Percentiles rank a stretch among this genome's conserved stretches.
Conservation (phyloP, 2,113 vertebrate species). For the Chinchilla lanigera region DNA sequence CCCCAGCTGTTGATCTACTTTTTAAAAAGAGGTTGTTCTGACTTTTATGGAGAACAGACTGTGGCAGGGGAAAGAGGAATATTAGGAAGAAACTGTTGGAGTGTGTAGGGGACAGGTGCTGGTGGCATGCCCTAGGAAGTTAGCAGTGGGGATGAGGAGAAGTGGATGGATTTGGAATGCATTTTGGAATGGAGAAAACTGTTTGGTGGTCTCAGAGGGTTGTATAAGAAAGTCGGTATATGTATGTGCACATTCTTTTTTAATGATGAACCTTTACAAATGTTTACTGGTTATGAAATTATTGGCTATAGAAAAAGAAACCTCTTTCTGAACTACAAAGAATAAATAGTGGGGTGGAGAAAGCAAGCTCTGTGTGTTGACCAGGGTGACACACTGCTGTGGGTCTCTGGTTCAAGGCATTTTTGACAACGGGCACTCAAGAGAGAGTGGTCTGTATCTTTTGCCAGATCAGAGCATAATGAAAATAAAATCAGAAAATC, state of each 20-base stretch:
- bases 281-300: neutral
- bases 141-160: neutral
- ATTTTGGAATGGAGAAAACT: neutral
- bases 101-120: neutral
- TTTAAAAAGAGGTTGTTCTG: neutral
- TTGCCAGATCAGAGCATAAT: constrained; percentile 60
- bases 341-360: neutral
- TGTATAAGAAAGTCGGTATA: neutral
- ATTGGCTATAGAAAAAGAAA: neutral
- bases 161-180: neutral
- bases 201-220: neutral
- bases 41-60: neutral
- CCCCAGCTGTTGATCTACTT: neutral
- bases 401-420: neutral
- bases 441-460: neutral
- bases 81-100: neutral
- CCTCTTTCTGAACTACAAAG: neutral
- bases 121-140: neutral
- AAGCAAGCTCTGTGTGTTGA: neutral
- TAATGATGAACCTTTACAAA: neutral
- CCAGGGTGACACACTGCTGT: accelerated
- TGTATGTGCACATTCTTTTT: neutral
- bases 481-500: constrained; percentile 66
- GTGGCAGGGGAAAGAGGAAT: neutral
- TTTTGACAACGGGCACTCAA: constrained; percentile 17